Base-by-base conservation (phyloP, 1,140 invertebrate genomes). In the Phortica variegata region DNA sequence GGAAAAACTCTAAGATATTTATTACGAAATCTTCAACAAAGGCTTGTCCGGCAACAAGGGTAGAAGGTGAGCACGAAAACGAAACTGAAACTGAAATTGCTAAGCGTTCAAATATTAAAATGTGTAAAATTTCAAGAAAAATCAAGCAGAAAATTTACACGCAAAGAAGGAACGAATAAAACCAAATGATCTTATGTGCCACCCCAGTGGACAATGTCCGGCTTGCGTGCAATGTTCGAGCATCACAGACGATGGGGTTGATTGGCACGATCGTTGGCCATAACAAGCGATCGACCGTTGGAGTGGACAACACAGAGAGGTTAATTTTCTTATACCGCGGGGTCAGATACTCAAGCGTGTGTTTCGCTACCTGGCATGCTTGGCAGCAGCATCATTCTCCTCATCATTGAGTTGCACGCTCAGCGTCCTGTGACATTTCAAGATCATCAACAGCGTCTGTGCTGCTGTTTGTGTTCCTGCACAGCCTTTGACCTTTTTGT, bases 81-180 rank as follows among this genome's bases (percentile, higher is more conserved):
- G 23, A 10, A 26, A 6, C 10, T 26, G 5, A 26, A 26, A 26
- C 5, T 26, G 5, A 26, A 26, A 26, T 26, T 5, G 5, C 23
- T 10, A 6, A 6, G 23, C 23, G 23, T 10, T 6, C 5, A 10
- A 26, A 26, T 26, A 26, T 26, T 49, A 65, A 50, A 48, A 37
- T 60, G 54, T 47, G 47, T 38, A 53, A 46, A 53, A 68, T 56
- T 68, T 63, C 26, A 39, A 26, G 47, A 69, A 63, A n/a, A 68
- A 68, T 68, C 57, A 49, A 54, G 63, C 63, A 63, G 63, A 68
- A 68, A 68, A 68, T 69, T 63, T 43, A 51, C 36, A 41, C 47
- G 56, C 54, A 40, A 43, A 26, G 53, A 44, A 52, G n/a, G n/a
- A n/a, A n/a, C n/a, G n/a, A n/a, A n/a, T n/a, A n/a, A n/a, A n/a